These are phyloP conservation scores for Lateolabrax maculatus DNA, from an alignment of 2,797 vertebrate genomes.

Conservation along the genomic window DNA sequence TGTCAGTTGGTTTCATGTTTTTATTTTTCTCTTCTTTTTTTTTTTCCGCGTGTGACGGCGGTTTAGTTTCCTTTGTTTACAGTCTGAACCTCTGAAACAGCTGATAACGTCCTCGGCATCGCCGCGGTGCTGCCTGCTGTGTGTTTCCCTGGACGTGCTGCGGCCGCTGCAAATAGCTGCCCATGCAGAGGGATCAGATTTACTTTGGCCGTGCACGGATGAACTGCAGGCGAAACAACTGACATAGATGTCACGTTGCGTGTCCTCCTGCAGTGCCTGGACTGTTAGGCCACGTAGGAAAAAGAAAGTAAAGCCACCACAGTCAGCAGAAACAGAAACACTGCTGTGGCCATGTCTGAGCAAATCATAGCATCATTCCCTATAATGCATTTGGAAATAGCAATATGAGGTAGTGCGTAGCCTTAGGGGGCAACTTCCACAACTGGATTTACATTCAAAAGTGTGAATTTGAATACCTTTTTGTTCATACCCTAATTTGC, in stretches of 20 bases:
- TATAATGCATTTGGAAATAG: slow-evolving; percentile 22
- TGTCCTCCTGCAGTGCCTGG: background rate
- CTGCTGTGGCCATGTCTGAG: slow-evolving; percentile 14
- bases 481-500: slow-evolving; percentile 15
- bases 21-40: no score
- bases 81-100: slow-evolving; percentile 77
- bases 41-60: slow-evolving; percentile 25
- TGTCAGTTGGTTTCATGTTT: slow-evolving; percentile 35
- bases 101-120: slow-evolving; percentile 73
- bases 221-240: background rate
- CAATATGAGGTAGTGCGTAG: background rate
- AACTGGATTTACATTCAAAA: slow-evolving; percentile 8
- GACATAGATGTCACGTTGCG: background rate
- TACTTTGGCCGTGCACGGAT: slow-evolving; percentile 19
- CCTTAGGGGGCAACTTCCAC: slow-evolving; percentile 3
- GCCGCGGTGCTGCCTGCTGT: slow-evolving; percentile 67
- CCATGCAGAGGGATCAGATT: background rate
- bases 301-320: slow-evolving; percentile 5
- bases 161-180: slow-evolving; percentile 34
- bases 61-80: slow-evolving; percentile 84
- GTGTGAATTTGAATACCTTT: background rate
- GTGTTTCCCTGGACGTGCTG: slow-evolving; percentile 38
- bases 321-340: slow-evolving; percentile 26
- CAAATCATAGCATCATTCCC: slow-evolving; percentile 9
- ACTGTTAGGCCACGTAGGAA: background rate